Conservation (phyloP, 2,113 vertebrate genomes). For the Pantherophis guttatus region DNA sequence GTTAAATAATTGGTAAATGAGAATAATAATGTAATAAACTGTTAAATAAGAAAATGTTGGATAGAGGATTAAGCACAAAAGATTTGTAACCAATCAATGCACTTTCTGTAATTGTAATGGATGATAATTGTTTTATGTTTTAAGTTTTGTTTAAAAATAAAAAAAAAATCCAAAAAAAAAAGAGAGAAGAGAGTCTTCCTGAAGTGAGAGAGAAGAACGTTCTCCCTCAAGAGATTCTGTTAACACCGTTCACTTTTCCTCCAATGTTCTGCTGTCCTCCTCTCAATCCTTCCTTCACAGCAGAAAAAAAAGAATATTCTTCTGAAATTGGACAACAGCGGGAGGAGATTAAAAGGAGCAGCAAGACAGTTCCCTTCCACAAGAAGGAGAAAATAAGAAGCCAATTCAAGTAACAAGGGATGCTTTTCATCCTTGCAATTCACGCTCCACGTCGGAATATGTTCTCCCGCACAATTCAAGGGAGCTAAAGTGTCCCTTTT, state of each 20-base stretch:
- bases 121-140: no score
- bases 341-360: background rate
- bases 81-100: no score
- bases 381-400: background rate
- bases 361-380: background rate
- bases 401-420: background rate
- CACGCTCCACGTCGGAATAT: constrained; percentile 49
- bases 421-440: background rate
- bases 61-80: no score
- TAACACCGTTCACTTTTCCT: background rate
- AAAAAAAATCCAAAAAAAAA: no score
- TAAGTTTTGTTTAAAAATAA: no score
- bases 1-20: no score
- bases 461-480: constrained; percentile 46
- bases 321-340: background rate
- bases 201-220: background rate
- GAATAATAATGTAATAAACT: no score
- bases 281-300: background rate
- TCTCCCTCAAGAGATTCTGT: background rate
- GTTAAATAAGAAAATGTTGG: no score
- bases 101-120: no score
- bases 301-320: background rate
- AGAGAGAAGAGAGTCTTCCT: background rate
- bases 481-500: background rate
- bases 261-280: background rate